Evolutionary conservation across 2,113 vertebrate genomes (phyloP), one percentile per base, ranked within the genome.

Genomic region (Ophthalmolycus amberensis): DNA sequence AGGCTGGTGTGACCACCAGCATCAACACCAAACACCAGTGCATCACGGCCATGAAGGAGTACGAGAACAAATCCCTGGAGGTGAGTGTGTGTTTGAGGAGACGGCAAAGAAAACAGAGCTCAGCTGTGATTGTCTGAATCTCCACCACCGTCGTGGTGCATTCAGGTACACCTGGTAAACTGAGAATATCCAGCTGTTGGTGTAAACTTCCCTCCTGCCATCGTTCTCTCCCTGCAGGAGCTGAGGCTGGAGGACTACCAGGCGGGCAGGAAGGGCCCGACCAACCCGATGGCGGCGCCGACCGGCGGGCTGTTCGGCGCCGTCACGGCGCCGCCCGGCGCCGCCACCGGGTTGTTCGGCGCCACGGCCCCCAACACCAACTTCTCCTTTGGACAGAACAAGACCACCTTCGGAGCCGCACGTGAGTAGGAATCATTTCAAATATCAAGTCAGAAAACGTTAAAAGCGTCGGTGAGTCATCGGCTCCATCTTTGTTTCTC

Each of bases 1-100:
- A 99, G 71, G 96, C 96, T 0, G 98, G 98, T 0, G 97, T 98
- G 71, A 99, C 97, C 84, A 99, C 98, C 0, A 99, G 96, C 92
- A 99, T 99, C 94, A 99, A 96, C 87, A 99, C 98, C 63, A 99
- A 99, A 75, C 98, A 99, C 85, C 98, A 99, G 71, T 99, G 98
- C 80, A 99, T 99, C 86, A 99, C 98, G 6, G 98, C 98, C 70
- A 99, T 99, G 98, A 99, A 99, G 85, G 98, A 99, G 62, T 99
- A 99, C 0, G 98, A 99, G 88, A 99, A 97, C 94, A 94, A 94
- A 10, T 93, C 92, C 0, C 84, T 94, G 79, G 93, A 94, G 93
- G 93, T 93, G 27, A 70, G 80, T 76, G 80, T 76, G 8, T 42
- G 44, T 38, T 9, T 38, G 38, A 38, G 38, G 9, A 38, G 37